Base-by-base conservation (phyloP, 1,140 invertebrate species). In the Cephus cinctus region DNA sequence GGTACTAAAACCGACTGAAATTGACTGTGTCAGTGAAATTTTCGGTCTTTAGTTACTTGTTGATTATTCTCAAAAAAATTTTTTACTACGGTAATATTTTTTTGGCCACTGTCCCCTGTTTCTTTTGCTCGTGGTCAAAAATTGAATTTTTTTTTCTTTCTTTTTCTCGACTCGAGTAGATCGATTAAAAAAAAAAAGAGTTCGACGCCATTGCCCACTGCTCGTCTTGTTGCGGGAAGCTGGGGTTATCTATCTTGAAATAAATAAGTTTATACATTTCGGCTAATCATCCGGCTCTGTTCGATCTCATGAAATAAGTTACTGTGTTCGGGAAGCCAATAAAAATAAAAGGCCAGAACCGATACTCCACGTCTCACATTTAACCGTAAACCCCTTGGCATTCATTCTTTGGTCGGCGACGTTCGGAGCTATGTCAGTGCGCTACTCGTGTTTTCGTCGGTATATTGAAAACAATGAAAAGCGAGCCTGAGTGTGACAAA, bases 241-340 rank as follows among this genome's bases (percentile, higher is more conserved):
- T 52, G 64, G 59, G 65, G 62, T 73, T 73, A 73, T 73, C 69
- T 63, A 58, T 58, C 62, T 49, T 47, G 51, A 59, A 72, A 72
- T 65, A 72, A 75, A 70, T 66, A 72, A 71, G 59, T 73, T 64
- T 55, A 65, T 61, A 50, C 56, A 62, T 69, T 69, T 75, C 59
- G 65, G 64, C 60, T 73, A 71, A 75, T 73, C 70, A 42, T 59
- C 48, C 53, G 50, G 45, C 39, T 54, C 54, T 53, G 66, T 67
- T 70, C 65, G 64, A 71, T 69, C 60, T 52, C 59, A 63, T 74
- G 60, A 71, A 72, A 64, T 59, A 58, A 57, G 56, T 63, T 56
- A 67, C 67, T 71, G 66, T 71, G 38, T 55, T 69, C 59, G 53
- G 44, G 38, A 45, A n/a, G 21, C 54, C 47, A 66, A 57, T 59